Evolutionary conservation across 2,888 invertebrate genomes (phyloP).

Genomic region (Acanthopleura granulata): DNA sequence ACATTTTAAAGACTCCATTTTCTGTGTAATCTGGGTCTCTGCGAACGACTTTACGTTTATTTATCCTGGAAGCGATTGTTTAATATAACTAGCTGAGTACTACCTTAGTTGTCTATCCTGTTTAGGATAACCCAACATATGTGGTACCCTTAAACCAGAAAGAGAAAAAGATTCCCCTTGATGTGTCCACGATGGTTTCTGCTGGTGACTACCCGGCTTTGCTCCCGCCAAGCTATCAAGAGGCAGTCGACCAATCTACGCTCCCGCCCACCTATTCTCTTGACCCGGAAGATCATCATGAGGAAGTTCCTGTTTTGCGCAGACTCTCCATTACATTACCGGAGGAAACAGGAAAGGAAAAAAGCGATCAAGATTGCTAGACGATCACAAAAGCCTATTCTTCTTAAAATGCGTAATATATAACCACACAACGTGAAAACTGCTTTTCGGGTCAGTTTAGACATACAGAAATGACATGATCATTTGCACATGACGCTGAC

Average conservation of each 20-base stretch:
- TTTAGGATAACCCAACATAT: background rate
- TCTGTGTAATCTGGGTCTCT: no score
- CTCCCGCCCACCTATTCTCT: slow-evolving; percentile 6
- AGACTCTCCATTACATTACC: background rate
- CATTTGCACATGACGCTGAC: no score
- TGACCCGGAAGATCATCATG: background rate
- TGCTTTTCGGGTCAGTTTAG: no score
- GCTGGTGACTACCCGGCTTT: background rate
- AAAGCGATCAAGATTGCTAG: background rate
- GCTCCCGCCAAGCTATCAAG: background rate
- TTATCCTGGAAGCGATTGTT: no score
- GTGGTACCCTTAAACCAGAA: background rate
- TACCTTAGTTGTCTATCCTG: background rate
- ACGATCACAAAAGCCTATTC: background rate
- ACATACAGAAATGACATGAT: no score
- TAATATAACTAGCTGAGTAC: no score
- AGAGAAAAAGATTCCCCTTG: background rate
- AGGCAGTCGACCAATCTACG: background rate
- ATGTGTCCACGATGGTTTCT: background rate
- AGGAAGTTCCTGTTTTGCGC: background rate
- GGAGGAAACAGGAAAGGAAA: background rate
- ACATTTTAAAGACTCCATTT: no score
- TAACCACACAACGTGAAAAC: no score
- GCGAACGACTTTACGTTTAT: no score
- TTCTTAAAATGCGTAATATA: no score